A percentile compares a stretch with the other conserved stretches of the same genome.
Evolutionary conservation across 2,888 invertebrate species (phyloP).

Genomic region (Bembecia ichneumoniformis): DNA sequence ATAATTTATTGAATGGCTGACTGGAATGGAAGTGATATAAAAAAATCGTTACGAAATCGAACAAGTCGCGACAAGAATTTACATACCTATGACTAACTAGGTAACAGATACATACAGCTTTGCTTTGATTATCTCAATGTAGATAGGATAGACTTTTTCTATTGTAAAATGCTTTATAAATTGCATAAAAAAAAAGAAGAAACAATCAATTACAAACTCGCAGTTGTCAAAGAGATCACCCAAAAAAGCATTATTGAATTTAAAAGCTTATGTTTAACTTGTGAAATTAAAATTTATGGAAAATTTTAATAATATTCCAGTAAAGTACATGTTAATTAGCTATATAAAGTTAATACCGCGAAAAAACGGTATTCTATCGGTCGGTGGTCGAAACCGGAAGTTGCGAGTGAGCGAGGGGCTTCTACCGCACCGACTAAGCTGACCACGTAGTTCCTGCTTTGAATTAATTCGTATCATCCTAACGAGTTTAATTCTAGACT

Average conservation of each 20-base stretch:
- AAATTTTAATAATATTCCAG: not conserved
- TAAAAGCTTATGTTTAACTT: too few species aligned
- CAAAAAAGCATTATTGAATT: too few species aligned
- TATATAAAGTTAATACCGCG: not conserved
- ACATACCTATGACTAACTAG: too few species aligned
- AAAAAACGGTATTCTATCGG: not conserved
- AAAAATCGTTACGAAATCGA: constrained; percentile 2
- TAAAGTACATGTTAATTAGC: not conserved
- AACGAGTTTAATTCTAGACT: not conserved
- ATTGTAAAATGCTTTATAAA: too few species aligned
- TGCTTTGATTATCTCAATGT: too few species aligned
- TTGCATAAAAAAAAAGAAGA: too few species aligned
- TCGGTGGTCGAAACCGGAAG: constrained; percentile 24
- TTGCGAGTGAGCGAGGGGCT: constrained; percentile 25
- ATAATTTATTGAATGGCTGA: not conserved
- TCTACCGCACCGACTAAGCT: constrained; percentile 9
- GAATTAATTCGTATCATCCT: constrained; percentile 14
- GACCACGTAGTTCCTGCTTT: constrained; percentile 20
- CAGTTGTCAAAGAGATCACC: too few species aligned
- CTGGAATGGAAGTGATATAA: not conserved
- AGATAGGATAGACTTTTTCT: too few species aligned
- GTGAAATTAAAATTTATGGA: not conserved
- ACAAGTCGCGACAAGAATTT: constrained; percentile 25
- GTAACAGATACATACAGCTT: too few species aligned
- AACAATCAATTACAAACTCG: too few species aligned